These are phyloP conservation scores for Pipra filicauda DNA, from an alignment of 2,113 vertebrate species.

Conservation along the genomic window DNA sequence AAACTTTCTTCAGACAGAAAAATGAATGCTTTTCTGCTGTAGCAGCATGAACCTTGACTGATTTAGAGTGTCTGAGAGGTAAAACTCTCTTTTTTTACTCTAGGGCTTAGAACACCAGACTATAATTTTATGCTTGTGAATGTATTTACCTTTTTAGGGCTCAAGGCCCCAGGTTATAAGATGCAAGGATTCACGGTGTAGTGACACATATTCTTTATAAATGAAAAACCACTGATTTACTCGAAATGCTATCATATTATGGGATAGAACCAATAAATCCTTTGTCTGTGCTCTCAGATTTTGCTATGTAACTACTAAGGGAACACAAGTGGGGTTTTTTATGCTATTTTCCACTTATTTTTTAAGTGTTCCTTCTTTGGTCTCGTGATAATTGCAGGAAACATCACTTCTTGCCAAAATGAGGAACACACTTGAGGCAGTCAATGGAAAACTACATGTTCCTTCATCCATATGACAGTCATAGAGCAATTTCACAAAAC, in stretches of 20 bases:
- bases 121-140: not conserved
- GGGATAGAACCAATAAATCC: not conserved
- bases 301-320: not conserved
- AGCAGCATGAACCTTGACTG: not conserved
- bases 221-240: not conserved
- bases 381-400: not conserved
- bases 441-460: not conserved
- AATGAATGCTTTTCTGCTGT: not conserved
- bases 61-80: not conserved
- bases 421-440: rapidly evolving
- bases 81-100: not conserved
- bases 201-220: not conserved
- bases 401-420: not conserved
- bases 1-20: rapidly evolving
- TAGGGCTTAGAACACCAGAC: not conserved
- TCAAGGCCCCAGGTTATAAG: not conserved
- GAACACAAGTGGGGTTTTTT: not conserved
- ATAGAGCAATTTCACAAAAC: not conserved
- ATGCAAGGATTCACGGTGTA: not conserved
- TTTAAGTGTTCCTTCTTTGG: not conserved
- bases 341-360: not conserved
- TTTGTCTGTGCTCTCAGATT: not conserved
- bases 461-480: not conserved
- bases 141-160: not conserved
- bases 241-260: not conserved